Percentiles rank a stretch among this genome's conserved stretches.
These are phyloP conservation scores for Neodon shergylaensis DNA, from an alignment of 2,113 vertebrate genomes.

Conservation along the genomic window DNA sequence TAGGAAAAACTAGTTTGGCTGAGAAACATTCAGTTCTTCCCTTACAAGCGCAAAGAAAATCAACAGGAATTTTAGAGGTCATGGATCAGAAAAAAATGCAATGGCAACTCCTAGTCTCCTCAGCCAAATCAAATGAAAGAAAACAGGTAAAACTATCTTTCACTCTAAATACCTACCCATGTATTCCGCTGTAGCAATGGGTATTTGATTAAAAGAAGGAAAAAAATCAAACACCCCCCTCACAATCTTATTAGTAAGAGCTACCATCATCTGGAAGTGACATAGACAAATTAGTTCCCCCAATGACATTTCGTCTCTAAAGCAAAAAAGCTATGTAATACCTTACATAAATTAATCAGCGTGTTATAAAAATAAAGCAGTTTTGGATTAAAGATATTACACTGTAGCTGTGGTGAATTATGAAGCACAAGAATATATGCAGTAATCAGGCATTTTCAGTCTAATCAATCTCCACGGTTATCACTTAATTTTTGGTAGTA, in stretches of 20 bases:
- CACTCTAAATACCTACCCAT: conserved; percentile 63
- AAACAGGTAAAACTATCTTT: conserved; percentile 73
- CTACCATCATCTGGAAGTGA: conserved; percentile 70
- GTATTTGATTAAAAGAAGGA: conserved; percentile 54
- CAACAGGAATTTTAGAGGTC: background rate
- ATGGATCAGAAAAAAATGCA: conserved; percentile 51
- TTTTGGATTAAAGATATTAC: conserved; percentile 77
- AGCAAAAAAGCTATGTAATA: conserved; percentile 81
- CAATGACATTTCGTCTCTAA: conserved; percentile 75
- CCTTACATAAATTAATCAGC: conserved; percentile 80
- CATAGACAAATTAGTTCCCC: conserved; percentile 83
- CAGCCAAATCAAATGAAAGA: conserved; percentile 66
- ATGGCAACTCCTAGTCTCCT: conserved; percentile 76
- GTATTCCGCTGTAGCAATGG: conserved; percentile 62
- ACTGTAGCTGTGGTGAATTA: conserved; percentile 80
- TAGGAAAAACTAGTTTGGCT: conserved; percentile 52
- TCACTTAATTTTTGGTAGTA: conserved; percentile 86
- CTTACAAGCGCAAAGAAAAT: conserved; percentile 54
- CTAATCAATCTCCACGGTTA: conserved; percentile 81
- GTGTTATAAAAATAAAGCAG: conserved; percentile 77
- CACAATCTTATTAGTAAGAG: conserved; percentile 46
- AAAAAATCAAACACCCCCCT: background rate
- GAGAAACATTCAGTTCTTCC: conserved; percentile 69
- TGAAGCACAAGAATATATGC: conserved; percentile 82
- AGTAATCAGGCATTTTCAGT: conserved; percentile 81